Percentiles rank a stretch among this genome's conserved stretches.
These are phyloP conservation scores for Metallyticus violacea DNA, from an alignment of 2,888 invertebrate species.

Conservation along the genomic window DNA sequence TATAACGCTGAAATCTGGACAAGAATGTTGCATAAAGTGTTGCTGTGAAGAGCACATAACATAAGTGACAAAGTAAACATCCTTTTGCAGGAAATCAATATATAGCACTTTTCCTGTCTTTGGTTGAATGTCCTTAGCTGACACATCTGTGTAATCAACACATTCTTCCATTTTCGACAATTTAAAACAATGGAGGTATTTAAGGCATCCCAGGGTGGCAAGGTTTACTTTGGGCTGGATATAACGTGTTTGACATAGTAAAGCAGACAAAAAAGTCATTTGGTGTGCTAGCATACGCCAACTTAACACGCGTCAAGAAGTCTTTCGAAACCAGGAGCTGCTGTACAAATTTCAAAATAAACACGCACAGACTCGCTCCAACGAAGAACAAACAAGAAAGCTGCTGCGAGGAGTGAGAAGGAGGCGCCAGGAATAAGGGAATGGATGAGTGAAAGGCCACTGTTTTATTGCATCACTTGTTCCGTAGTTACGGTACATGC, in stretches of 20 bases:
- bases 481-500: not conserved
- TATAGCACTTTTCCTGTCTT: not conserved
- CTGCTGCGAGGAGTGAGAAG: not conserved
- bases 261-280: not conserved
- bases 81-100: no score
- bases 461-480: not conserved
- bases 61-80: no score
- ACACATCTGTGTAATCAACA: not conserved
- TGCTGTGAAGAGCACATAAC: no score
- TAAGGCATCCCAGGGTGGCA: not conserved
- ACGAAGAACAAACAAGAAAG: not conserved
- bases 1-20: no score
- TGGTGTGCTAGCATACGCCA: not conserved
- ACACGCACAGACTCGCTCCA: not conserved
- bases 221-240: not conserved
- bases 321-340: not conserved
- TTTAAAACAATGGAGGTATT: not conserved
- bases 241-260: not conserved
- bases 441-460: not conserved
- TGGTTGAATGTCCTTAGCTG: not conserved
- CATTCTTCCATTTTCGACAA: not conserved
- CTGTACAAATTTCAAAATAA: conserved; percentile 6
- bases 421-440: not conserved
- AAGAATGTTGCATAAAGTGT: no score
- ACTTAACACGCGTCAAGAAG: not conserved